Conservation (phyloP, 2,113 vertebrate genomes). For the Hydrolagus affinis region DNA sequence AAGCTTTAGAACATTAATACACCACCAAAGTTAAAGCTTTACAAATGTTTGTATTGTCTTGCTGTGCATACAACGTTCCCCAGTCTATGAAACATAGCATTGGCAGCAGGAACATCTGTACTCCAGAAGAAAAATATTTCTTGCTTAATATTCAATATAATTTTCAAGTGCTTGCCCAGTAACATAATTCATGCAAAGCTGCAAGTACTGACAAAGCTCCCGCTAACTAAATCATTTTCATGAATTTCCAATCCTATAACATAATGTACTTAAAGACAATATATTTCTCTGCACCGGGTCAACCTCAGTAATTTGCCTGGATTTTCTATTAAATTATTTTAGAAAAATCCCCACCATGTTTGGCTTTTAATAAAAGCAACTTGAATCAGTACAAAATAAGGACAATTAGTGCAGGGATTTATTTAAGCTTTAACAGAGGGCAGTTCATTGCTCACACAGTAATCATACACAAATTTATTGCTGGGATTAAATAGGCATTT, state of each 20-base stretch:
- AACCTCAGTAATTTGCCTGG: not conserved
- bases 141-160: constrained; percentile 29
- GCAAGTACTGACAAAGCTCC: constrained; percentile 65
- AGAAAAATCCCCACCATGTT: not conserved
- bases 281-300: constrained; percentile 50
- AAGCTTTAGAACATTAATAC: not conserved
- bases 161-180: constrained; percentile 62
- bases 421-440: not conserved
- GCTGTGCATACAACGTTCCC: not conserved
- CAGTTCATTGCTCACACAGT: constrained; percentile 3
- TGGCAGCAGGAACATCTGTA: not conserved
- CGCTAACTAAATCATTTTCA: constrained; percentile 73
- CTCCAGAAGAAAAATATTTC: not conserved
- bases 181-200: constrained; percentile 66
- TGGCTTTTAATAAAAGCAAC: constrained; percentile 15
- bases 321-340: constrained; percentile 6
- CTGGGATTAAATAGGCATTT: not conserved
- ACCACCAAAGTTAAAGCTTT: not conserved
- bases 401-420: constrained; percentile 15
- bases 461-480: not conserved
- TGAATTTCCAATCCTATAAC: constrained; percentile 63
- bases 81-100: not conserved
- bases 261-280: constrained; percentile 64
- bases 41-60: not conserved
- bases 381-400: constrained; percentile 16